Evolutionary conservation across 2,888 invertebrate species (phyloP).

Genomic region (Anaspis maculata): DNA sequence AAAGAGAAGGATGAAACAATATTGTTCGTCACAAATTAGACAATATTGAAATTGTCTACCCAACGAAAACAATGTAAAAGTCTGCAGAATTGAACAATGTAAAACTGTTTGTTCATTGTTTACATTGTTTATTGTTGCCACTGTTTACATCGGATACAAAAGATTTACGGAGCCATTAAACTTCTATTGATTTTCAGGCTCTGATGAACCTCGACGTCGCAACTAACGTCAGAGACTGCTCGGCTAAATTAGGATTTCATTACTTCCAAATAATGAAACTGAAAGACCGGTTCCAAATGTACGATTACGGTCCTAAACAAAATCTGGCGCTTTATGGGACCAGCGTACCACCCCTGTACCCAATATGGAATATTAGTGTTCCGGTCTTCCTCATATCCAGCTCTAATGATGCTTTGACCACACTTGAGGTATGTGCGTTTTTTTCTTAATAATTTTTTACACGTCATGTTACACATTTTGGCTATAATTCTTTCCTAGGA

Average conservation of each 20-base stretch:
- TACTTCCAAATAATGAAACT: slow-evolving; percentile 1
- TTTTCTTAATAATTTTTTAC: neutral
- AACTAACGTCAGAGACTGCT: slow-evolving; percentile 2
- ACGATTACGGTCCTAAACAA: slow-evolving; percentile 51
- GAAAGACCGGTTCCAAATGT: slow-evolving; percentile 52
- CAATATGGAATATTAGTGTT: slow-evolving; percentile 47
- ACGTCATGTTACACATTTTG: no score
- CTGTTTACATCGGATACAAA: slow-evolving; percentile 5
- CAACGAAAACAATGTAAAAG: no score
- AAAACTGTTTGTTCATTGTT: slow-evolving; percentile 2
- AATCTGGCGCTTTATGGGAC: slow-evolving; percentile 50
- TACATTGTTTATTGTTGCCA: slow-evolving; percentile 3
- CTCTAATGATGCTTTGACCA: slow-evolving; percentile 11
- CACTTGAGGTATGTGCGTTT: slow-evolving; percentile 6
- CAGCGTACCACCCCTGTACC: slow-evolving; percentile 49
- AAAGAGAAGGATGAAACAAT: no score
- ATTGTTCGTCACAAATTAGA: no score
- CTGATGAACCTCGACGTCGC: slow-evolving; percentile 3
- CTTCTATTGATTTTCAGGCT: slow-evolving; percentile 1
- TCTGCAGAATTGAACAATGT: slow-evolving; percentile 1
- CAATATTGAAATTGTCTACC: no score
- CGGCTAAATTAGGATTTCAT: slow-evolving; percentile 5
- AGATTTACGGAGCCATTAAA: slow-evolving; percentile 2
- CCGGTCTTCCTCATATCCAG: slow-evolving; percentile 36
- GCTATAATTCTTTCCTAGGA: no score